A percentile compares a stretch with the other conserved stretches of the same genome.
phyloP scores from a whole-genome alignment of 1,140 invertebrate genomes.

The Hermetia illucens region DNA sequence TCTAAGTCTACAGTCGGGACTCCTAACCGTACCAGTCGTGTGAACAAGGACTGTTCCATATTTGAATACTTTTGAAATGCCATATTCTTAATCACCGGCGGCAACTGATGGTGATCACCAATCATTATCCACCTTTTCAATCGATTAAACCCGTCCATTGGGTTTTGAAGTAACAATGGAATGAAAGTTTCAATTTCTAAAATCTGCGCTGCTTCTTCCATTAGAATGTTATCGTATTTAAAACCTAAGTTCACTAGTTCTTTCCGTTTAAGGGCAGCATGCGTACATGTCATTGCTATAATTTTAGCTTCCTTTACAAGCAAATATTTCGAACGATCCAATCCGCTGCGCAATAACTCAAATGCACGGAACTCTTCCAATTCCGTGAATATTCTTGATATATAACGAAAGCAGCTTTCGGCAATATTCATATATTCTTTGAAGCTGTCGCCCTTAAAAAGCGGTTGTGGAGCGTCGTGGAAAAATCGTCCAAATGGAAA shows the following conservation, averaged over 20 bases:
- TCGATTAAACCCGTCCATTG: conserved; percentile 87
- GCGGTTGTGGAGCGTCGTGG: conserved; percentile 78
- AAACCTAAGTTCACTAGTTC: conserved; percentile 93
- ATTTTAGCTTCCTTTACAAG: conserved; percentile 98
- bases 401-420: conserved; percentile 85
- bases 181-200: conserved; percentile 99
- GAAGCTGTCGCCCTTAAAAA: conserved; percentile 70
- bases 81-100: conserved; percentile 99
- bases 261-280: conserved; percentile 91
- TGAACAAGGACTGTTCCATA: conserved; percentile 99
- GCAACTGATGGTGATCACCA: conserved; percentile 97
- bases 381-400: conserved; percentile 91
- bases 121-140: conserved; percentile 99
- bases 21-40: conserved; percentile 85
- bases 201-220: conserved; percentile 99
- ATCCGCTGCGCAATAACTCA: conserved; percentile 84
- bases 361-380: conserved; percentile 97
- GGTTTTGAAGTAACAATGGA: conserved; percentile 92
- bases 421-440: conserved; percentile 86
- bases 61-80: conserved; percentile 99
- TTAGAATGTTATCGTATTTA: conserved; percentile 97
- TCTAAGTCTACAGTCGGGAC: conserved; percentile 96
- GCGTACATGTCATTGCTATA: conserved; percentile 99
- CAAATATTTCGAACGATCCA: conserved; percentile 91
- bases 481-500: conserved; percentile 93